Conservation (phyloP, 1,140 invertebrate genomes). For the Pseudomyrmex flavicornis region DNA sequence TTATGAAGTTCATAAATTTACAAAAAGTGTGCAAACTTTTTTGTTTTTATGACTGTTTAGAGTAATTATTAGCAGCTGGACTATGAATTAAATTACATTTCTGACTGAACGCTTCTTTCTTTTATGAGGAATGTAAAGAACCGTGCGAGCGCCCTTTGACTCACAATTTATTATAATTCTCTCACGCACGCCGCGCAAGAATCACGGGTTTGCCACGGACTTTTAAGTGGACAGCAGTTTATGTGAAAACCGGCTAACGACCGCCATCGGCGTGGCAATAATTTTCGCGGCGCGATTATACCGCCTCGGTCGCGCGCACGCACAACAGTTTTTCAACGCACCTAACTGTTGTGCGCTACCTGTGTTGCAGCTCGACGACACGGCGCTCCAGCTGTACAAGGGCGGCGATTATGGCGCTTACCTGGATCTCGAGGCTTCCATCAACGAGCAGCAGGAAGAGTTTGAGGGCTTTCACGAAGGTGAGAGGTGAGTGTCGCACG, state of each 20-base stretch:
- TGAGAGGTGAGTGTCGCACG: constrained; percentile 90
- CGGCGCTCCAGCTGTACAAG: constrained; percentile 97
- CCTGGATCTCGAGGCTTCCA: constrained; percentile 96
- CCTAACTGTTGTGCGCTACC: background rate
- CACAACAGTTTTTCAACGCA: constrained; percentile 33
- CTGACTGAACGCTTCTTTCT: too few species aligned
- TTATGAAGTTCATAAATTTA: too few species aligned
- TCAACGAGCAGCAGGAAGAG: constrained; percentile 98
- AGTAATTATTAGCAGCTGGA: too few species aligned
- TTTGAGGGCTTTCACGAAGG: constrained; percentile 94
- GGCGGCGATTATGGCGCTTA: constrained; percentile 98
- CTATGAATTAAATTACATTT: too few species aligned
- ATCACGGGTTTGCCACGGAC: background rate
- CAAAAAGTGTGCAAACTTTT: too few species aligned
- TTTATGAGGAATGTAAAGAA: background rate
- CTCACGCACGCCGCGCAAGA: background rate
- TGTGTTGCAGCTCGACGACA: constrained; percentile 96
- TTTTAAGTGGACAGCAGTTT: constrained; percentile 68
- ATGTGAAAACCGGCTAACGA: constrained; percentile 60
- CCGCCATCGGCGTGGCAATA: constrained; percentile 44
- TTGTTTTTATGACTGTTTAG: too few species aligned
- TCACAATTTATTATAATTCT: background rate
- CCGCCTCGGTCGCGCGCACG: constrained; percentile 9
- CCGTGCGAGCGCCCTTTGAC: background rate
- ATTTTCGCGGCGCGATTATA: constrained; percentile 46